Evolutionary conservation across 2,113 vertebrate species (phyloP).

Genomic region (Oncorhynchus mykiss): DNA sequence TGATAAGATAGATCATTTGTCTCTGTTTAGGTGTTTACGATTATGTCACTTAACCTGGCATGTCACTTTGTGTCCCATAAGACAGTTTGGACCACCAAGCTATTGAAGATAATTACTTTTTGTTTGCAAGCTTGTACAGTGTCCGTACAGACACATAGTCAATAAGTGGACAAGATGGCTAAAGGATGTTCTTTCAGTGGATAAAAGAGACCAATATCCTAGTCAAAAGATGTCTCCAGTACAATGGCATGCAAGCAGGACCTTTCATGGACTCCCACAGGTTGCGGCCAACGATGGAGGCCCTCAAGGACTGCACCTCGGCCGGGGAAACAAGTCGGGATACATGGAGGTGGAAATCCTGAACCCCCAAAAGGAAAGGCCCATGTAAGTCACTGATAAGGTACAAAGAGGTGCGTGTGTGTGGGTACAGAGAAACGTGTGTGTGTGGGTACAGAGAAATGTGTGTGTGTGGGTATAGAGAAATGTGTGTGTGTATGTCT

Average conservation of each 20-base stretch:
- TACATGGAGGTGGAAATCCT: conserved; percentile 81
- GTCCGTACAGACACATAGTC: too few relatives aligned
- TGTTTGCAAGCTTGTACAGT: background rate
- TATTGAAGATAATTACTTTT: conserved; percentile 22
- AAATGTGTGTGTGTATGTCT: background rate
- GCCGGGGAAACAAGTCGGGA: conserved; percentile 66
- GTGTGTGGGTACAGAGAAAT: background rate
- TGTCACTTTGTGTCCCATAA: conserved; percentile 66
- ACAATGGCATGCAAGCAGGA: conserved; percentile 52
- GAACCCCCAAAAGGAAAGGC: conserved; percentile 75
- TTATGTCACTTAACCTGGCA: conserved; percentile 68
- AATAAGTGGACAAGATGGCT: background rate
- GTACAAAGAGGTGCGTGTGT: conserved; percentile 41
- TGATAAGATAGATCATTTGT: conserved; percentile 75
- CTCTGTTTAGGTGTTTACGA: conserved; percentile 73
- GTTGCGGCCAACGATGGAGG: conserved; percentile 65
- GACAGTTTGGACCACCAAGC: conserved; percentile 5
- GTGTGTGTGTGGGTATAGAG: background rate
- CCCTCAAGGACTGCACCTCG: conserved; percentile 44
- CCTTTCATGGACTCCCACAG: conserved; percentile 68
- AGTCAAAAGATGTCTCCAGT: conserved; percentile 20
- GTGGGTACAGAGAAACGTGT: background rate
- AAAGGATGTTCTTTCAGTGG: background rate
- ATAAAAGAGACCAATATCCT: background rate
- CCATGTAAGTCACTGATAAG: conserved; percentile 80